Conservation (phyloP, 1,140 invertebrate species). For the Lepeophtheirus salmonis region DNA sequence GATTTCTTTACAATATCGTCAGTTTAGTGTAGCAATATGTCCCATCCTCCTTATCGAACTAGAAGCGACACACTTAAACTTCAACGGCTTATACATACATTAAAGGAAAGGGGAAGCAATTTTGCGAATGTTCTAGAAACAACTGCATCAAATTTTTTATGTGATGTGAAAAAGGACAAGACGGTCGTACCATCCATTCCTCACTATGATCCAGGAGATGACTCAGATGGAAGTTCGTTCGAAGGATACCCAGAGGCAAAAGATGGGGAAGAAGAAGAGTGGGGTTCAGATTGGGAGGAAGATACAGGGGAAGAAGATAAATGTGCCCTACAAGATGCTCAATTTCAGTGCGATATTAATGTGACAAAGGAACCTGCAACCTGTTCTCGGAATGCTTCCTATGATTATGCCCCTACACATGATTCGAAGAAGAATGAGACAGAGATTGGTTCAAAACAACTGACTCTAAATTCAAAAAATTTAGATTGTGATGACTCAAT, state of each 20-base stretch:
- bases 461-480: no score
- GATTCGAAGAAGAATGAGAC: no score
- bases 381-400: no score
- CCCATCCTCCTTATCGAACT: constrained; percentile 14
- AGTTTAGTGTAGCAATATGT: no score
- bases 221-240: not conserved
- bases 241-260: not conserved
- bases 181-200: not conserved
- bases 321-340: no score
- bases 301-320: no score
- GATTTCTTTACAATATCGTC: no score
- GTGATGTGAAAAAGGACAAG: constrained; percentile 8
- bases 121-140: constrained; percentile 3
- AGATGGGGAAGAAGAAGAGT: not conserved
- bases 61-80: constrained; percentile 13
- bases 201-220: constrained; percentile 4
- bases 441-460: no score
- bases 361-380: no score
- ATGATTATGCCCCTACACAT: no score
- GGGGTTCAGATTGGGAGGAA: not conserved
- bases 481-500: no score
- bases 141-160: constrained; percentile 6
- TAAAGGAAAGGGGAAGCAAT: constrained; percentile 14
- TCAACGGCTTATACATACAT: constrained; percentile 4
- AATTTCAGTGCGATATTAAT: no score